phyloP scores from a whole-genome alignment of 2,888 invertebrate genomes.

The Microplitis deprimator region DNA sequence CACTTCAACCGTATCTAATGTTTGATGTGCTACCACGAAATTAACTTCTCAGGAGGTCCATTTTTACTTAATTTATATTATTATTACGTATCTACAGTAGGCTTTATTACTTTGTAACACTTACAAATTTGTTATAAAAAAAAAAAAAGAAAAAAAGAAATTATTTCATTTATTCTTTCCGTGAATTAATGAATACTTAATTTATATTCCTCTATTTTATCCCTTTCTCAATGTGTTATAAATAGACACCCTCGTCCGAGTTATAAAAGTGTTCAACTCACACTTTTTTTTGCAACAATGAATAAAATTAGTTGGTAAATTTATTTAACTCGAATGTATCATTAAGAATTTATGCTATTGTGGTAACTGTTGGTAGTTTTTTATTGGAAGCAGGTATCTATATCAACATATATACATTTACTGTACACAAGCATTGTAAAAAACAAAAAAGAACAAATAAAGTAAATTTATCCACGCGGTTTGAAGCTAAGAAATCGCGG shows the following conservation, averaged over 20 bases:
- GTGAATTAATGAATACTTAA: not conserved
- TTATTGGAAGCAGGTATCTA: not conserved
- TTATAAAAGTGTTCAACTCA: not conserved
- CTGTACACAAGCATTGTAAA: not conserved
- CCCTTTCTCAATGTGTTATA: not conserved
- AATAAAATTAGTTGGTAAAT: not conserved
- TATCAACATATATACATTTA: not conserved
- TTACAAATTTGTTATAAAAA: slow-evolving; percentile 4
- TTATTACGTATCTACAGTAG: slow-evolving; percentile 53
- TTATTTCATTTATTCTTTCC: slow-evolving; percentile 16
- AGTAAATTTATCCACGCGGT: slow-evolving; percentile 51
- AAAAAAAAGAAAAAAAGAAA: not conserved
- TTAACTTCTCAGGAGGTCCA: slow-evolving; percentile 63
- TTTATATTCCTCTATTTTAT: slow-evolving; percentile 4
- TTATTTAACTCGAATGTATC: not conserved
- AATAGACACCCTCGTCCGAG: not conserved
- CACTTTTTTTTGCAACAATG: not conserved
- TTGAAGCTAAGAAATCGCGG: slow-evolving; percentile 61
- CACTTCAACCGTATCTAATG: slow-evolving; percentile 55
- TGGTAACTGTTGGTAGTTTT: not conserved
- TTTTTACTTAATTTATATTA: slow-evolving; percentile 60
- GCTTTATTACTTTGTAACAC: slow-evolving; percentile 23
- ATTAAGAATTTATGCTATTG: not conserved
- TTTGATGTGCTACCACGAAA: slow-evolving; percentile 55
- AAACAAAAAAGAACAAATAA: not conserved